Base-by-base conservation (phyloP, 2,888 invertebrate genomes). In the Hermaeophaga mercurialis region DNA sequence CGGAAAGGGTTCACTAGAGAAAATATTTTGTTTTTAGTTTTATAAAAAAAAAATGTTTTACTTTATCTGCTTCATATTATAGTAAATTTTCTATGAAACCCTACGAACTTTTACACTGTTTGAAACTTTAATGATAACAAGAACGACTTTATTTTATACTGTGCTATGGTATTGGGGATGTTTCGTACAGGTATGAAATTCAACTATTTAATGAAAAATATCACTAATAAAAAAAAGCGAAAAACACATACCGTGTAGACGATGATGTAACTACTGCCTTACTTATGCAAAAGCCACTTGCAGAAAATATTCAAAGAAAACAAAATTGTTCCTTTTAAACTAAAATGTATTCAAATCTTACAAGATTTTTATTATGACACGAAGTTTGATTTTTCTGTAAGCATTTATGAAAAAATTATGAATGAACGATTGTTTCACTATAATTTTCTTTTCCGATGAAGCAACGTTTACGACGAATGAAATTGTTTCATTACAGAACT, bases 381-480 rank as follows among this genome's bases (percentile, higher is more conserved):
- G 31, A 17, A 18, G 1, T 7, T 11, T 26, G 24, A 38, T 18
- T 38, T 38, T 38, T 52, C 26, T 52, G 18, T 14, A 19, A 44
- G 48, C 18, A 46, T 58, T 58, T 47, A 1, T 33, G 18, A 41
- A 41, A 39, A 18, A 18, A 15, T 38, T 11, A 36, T 53, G 26
- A 45, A 44, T 41, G 15, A 39, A 7, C 17, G 9, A 8, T 18
- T 28, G 12, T 36, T 31, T 41, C 17, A 33, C n/a, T 24, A 54
- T 34, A 54, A 41, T 41, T 11, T 34, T 54, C 14, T 48, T 54
- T 48, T 48, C 58, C 26, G 50, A 55, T 45, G 50, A 50, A 22
- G 34, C 46, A 33, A 58, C 44, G 41, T 49, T 54, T 33, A 54
- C 54, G n/a, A 43, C 43, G 18, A 57, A 57, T 46, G 45, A 34